These are phyloP conservation scores for Zaprionus nigranus DNA, from an alignment of 1,140 invertebrate species.

Conservation along the genomic window DNA sequence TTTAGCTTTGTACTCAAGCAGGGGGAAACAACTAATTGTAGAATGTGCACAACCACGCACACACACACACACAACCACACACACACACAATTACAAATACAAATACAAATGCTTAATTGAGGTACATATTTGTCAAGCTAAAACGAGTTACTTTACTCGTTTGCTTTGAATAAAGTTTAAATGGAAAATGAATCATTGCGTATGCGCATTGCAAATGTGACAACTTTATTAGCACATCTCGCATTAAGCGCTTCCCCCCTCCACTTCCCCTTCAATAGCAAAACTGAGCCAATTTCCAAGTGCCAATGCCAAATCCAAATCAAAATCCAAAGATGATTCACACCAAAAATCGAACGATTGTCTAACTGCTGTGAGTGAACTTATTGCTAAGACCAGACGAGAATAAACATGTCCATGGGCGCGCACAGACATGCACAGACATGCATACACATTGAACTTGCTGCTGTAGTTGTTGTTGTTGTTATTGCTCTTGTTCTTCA, in stretches of 20 bases:
- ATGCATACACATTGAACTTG: neutral
- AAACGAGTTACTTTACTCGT: conserved; percentile 4
- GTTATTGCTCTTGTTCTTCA: neutral
- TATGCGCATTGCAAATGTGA: no score
- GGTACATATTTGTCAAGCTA: neutral
- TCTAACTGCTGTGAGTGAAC: neutral
- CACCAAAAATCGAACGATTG: neutral
- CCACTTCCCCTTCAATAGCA: no score
- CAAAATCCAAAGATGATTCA: neutral
- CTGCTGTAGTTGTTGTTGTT: neutral
- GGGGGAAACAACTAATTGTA: conserved; percentile 27
- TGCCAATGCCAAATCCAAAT: neutral
- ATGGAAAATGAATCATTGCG: neutral
- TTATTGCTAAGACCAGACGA: neutral
- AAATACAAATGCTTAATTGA: conserved; percentile 3
- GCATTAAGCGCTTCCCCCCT: no score
- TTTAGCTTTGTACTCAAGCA: neutral
- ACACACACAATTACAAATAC: neutral
- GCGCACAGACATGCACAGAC: neutral
- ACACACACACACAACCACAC: conserved; percentile 8
- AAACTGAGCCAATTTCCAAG: neutral
- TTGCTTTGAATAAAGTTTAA: neutral
- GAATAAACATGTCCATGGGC: neutral
- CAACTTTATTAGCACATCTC: no score
- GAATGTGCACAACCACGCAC: neutral